phyloP scores from a whole-genome alignment of 37 sponge, comb jelly and placozoan species.

The Oscarella lobularis region DNA sequence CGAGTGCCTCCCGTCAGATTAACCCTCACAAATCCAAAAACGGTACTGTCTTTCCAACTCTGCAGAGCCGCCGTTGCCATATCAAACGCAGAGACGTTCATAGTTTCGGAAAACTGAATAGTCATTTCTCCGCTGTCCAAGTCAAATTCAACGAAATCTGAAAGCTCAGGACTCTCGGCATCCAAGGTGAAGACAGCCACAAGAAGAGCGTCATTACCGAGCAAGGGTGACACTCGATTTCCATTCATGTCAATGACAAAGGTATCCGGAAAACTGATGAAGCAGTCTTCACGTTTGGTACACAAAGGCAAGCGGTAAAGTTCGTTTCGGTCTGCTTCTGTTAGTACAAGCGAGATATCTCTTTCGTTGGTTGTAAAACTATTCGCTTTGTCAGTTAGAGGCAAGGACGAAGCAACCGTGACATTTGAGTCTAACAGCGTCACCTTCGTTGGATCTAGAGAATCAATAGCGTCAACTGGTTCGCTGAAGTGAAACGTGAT shows the following conservation, averaged over 20 bases:
- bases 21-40: not conserved
- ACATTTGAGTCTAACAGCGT: not conserved
- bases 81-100: constrained; percentile 33
- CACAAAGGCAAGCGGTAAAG: not conserved
- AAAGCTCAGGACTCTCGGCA: not conserved
- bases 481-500: not conserved
- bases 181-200: not conserved
- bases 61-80: constrained; percentile 41
- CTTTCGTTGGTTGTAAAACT: not conserved
- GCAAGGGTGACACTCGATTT: not conserved
- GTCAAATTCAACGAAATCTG: constrained; percentile 20
- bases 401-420: not conserved
- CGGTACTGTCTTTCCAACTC: not conserved
- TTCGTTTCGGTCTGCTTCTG: not conserved
- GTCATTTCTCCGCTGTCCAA: constrained; percentile 30
- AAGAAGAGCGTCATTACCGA: not conserved
- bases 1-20: constrained; percentile 40
- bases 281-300: not conserved
- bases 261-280: not conserved
- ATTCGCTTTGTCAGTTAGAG: not conserved
- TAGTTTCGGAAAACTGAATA: constrained; percentile 61
- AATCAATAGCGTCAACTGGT: not conserved
- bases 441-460: not conserved
- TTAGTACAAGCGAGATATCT: not conserved
- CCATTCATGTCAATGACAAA: not conserved